Percentiles rank a stretch among this genome's conserved stretches.
Conservation (phyloP, 2,113 vertebrate species). For the Triplophysa rosa region DNA sequence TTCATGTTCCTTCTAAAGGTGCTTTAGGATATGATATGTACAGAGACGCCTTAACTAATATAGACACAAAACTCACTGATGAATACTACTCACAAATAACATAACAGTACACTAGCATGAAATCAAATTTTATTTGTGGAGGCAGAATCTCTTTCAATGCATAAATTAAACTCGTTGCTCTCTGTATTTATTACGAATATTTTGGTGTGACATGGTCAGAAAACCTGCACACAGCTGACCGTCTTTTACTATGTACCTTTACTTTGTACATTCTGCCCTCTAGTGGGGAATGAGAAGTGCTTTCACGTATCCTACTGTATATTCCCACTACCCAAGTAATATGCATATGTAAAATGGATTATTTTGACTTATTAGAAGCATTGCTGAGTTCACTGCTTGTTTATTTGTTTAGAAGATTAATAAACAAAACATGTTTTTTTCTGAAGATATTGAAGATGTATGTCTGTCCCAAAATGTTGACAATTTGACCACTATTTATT, state of each 20-base stretch:
- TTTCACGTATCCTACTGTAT: not conserved
- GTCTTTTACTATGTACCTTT: not conserved
- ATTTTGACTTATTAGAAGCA: not conserved
- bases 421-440: too few species aligned
- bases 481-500: too few species aligned
- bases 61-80: constrained; percentile 9
- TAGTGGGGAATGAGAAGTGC: not conserved
- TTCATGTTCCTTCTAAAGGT: not conserved
- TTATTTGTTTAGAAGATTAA: too few species aligned
- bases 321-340: not conserved
- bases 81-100: not conserved
- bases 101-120: not conserved
- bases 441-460: too few species aligned
- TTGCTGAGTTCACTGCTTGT: too few species aligned
- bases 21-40: constrained; percentile 26
- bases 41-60: not conserved
- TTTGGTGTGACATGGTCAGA: too few species aligned
- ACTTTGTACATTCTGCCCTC: constrained; percentile 1
- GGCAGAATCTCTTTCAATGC: not conserved
- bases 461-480: too few species aligned
- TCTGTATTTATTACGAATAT: not conserved
- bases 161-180: not conserved
- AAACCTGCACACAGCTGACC: not conserved
- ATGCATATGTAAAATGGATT: not conserved
- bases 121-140: constrained; percentile 1